These are phyloP conservation scores for Bothrops jararaca DNA, from an alignment of 2,113 vertebrate genomes.

Conservation along the genomic window DNA sequence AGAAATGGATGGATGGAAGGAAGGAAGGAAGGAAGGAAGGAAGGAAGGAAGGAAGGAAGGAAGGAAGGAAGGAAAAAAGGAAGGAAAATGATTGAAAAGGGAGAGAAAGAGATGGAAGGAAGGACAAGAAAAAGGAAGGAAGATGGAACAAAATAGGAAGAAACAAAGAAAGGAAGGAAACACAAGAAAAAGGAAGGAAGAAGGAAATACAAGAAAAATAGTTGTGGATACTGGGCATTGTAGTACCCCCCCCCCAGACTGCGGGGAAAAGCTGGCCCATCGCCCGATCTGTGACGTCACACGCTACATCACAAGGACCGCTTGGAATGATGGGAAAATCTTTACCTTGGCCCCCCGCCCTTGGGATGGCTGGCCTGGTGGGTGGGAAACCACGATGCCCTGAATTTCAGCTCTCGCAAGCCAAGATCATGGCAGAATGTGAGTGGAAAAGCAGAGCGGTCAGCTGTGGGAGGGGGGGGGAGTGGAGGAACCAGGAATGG, in stretches of 20 bases:
- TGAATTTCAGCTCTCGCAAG: not conserved
- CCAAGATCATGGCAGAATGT: not conserved
- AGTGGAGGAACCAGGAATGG: not conserved
- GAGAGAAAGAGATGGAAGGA: too few relatives aligned
- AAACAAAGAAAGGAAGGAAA: too few relatives aligned
- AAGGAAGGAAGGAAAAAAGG: too few relatives aligned
- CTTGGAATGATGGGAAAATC: not conserved
- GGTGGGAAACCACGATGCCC: not conserved
- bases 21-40: too few relatives aligned
- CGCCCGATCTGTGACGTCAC: not conserved
- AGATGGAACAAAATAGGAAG: too few relatives aligned
- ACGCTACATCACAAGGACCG: not conserved
- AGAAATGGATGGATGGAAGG: too few relatives aligned
- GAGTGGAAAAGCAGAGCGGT: not conserved
- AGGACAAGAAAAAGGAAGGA: too few relatives aligned
- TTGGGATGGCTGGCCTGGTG: not conserved
- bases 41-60: too few relatives aligned
- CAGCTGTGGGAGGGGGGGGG: too few relatives aligned
- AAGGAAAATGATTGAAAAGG: too few relatives aligned
- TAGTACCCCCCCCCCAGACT: not conserved
- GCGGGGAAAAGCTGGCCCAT: not conserved
- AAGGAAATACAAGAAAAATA: too few relatives aligned
- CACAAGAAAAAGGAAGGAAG: too few relatives aligned
- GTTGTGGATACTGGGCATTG: not conserved
- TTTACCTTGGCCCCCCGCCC: not conserved